Evolutionary conservation across 2,797 vertebrate genomes (phyloP).

Genomic region (Margarornis squamiger): DNA sequence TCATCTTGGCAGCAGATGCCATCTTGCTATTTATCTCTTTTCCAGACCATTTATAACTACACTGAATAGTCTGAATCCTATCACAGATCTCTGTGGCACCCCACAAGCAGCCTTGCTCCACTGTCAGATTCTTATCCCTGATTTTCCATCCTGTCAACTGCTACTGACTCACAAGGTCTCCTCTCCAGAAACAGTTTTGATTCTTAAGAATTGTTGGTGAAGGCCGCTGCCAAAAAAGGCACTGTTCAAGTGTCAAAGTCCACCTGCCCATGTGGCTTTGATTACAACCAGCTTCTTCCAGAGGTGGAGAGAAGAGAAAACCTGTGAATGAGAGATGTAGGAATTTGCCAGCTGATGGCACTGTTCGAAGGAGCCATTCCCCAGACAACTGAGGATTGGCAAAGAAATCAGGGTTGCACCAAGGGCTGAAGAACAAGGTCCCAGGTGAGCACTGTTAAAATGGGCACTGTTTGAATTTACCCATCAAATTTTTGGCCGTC

Average conservation of each 20-base stretch:
- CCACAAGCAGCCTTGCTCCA: background rate
- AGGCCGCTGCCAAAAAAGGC: background rate
- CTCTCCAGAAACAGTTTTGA: background rate
- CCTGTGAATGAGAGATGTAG: constrained; percentile 2
- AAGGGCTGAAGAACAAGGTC: background rate
- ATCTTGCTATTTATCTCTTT: constrained; percentile 15
- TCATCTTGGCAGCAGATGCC: background rate
- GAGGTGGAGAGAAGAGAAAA: background rate
- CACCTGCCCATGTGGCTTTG: background rate
- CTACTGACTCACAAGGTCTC: background rate
- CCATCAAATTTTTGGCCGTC: background rate
- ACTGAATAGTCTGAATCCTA: background rate
- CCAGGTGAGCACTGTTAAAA: background rate
- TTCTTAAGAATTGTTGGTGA: background rate
- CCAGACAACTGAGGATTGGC: background rate
- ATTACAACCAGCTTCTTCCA: background rate
- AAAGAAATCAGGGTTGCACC: background rate
- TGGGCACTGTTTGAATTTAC: background rate
- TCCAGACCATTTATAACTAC: background rate
- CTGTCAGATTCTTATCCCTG: background rate
- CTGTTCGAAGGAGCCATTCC: constrained; percentile 40
- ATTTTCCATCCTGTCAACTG: background rate
- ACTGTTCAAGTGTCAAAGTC: background rate
- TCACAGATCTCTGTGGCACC: background rate
- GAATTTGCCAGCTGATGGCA: constrained; percentile 64